A percentile compares a stretch with the other conserved stretches of the same genome.
These are phyloP conservation scores for Novumbra hubbsi DNA, from an alignment of 2,797 vertebrate species.

Conservation along the genomic window DNA sequence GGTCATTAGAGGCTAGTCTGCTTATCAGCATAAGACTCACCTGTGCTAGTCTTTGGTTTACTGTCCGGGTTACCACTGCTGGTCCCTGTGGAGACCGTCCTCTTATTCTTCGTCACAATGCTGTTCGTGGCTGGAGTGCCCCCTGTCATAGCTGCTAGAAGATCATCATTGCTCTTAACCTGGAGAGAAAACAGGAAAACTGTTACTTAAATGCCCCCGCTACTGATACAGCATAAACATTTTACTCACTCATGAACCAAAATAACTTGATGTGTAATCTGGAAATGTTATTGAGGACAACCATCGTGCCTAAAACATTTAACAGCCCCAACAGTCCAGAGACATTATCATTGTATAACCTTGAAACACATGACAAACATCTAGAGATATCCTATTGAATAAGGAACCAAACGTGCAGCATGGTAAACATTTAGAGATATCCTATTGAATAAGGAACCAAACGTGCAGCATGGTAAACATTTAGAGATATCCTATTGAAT, in stretches of 20 bases:
- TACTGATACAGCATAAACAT: not conserved
- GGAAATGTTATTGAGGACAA: too few species aligned
- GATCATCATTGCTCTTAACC: conserved; percentile 95
- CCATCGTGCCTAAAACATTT: too few species aligned
- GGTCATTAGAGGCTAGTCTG: not conserved
- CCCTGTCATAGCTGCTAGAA: conserved; percentile 86
- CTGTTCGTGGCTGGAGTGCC: conserved; percentile 76
- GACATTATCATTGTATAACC: too few species aligned
- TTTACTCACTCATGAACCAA: too few species aligned
- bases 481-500: not conserved
- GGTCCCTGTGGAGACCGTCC: conserved; percentile 71
- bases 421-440: not conserved
- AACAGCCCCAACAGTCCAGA: too few species aligned
- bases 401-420: not conserved
- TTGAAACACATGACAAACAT: not conserved
- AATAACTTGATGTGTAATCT: too few species aligned
- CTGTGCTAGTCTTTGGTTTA: conserved; percentile 80
- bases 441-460: not conserved
- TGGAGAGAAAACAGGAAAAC: conserved; percentile 46
- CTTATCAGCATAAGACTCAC: conserved; percentile 43
- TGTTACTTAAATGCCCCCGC: not conserved
- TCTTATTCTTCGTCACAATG: conserved; percentile 83
- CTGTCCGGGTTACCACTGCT: conserved; percentile 71
- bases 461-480: not conserved
- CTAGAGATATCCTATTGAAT: not conserved